Percentiles rank a stretch among this genome's conserved stretches.
phyloP scores from a whole-genome alignment of 1,140 invertebrate genomes.

The Apis florea region DNA sequence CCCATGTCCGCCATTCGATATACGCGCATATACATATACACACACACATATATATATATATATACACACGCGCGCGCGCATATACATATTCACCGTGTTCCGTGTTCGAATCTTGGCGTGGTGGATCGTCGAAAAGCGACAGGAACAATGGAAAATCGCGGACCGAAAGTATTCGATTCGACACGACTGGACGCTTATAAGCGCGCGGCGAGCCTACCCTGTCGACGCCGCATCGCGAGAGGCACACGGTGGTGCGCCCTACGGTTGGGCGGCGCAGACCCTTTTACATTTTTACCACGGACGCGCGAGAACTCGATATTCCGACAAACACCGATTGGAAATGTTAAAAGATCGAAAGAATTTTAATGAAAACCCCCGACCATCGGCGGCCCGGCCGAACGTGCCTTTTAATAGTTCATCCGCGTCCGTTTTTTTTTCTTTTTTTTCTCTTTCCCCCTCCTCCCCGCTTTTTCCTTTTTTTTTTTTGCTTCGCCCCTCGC shows the following conservation, averaged over 20 bases:
- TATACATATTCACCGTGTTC: neutral
- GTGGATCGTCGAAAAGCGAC: conserved; percentile 25
- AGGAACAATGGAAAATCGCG: conserved; percentile 32
- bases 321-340: conserved; percentile 69
- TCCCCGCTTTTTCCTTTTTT: conserved; percentile 9
- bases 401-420: conserved; percentile 70
- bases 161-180: conserved; percentile 46
- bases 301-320: conserved; percentile 67
- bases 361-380: conserved; percentile 69
- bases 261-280: conserved; percentile 22
- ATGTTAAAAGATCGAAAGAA: conserved; percentile 70
- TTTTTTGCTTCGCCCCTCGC: conserved; percentile 29
- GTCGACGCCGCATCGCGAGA: conserved; percentile 14
- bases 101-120: neutral
- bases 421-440: conserved; percentile 58
- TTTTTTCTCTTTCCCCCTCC: conserved; percentile 41
- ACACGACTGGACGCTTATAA: conserved; percentile 33
- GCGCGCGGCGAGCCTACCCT: neutral
- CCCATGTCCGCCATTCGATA: neutral
- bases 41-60: no score
- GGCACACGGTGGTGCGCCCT: neutral
- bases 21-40: no score
- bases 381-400: conserved; percentile 55
- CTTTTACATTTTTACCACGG: conserved; percentile 65
- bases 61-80: no score